Base-by-base conservation (phyloP, 2,797 vertebrate genomes). In the Poeciliopsis paucimaculata region DNA sequence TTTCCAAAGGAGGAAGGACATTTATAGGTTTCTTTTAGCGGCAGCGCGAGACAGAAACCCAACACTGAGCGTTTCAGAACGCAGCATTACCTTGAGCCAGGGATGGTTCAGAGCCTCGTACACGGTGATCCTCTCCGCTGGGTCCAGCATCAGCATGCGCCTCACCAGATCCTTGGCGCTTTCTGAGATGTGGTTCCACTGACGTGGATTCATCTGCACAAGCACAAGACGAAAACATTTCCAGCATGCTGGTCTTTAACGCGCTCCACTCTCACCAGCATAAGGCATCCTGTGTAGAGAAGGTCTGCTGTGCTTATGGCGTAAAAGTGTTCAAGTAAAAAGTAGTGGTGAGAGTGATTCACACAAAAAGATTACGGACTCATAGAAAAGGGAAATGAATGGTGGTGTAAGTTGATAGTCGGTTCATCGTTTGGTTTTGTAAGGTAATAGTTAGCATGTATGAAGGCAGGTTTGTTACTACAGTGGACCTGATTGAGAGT, bases 61-160 rank as follows among this genome's bases (percentile, higher is more conserved):
- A 16, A 8, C 60, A 62, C 15, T 62, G 31, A 66, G 62, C 1
- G 47, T 20, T 66, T 66, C 16, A 66, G 7, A 39, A 39, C 8
- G 36, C 8, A 18, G 7, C 18, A 34, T 77, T 77, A 76, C 98
- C 98, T 99, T 99, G 83, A 99, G 97, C 98, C 98, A 99, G 87
- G 98, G 98, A 94, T 99, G 98, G 94, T 99, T 99, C 87, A 99
- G 96, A 68, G 98, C 98, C 94, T 99, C 98, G 76, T 99, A 99
- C 77, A 99, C 98, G 2, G 98, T 99, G 96, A 99, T 99, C 87
- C 98, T 97, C 95, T 99, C 98, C 5, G 98, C 98, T 6, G 98
- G 98, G 90, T 99, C 98, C 94, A 99, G 93, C 98, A 99, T 99
- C 84, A 99, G 95, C 98, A 99, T 99, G 85, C 98, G 97, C n/a